Base-by-base conservation (phyloP, 2,113 vertebrate genomes). In the Catharus bicknelli region DNA sequence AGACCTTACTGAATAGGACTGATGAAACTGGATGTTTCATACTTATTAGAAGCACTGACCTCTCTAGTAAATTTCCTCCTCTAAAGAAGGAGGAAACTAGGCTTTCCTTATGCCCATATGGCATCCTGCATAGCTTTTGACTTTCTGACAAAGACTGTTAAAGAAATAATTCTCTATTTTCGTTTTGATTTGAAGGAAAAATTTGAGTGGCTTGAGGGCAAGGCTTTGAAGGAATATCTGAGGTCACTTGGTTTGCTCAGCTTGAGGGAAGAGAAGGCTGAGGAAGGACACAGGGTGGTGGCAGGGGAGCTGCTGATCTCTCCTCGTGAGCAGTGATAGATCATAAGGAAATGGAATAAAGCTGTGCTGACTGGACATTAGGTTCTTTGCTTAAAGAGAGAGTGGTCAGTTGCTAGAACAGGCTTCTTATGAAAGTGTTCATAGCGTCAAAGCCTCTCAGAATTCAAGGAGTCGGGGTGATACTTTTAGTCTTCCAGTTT, bases 271-370 rank as follows among this genome's bases (percentile, higher is more conserved):
- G 27, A 72, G 63, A 34, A 30, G 9, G 11, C 29, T 74, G 61
- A 61, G 26, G 25, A 9, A n/a, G 66, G 66, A 14, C 20, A 15
- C 0, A 0, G 20, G 13, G 5, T 3, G 16, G 34, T 1, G 1
- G 9, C 6, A 1, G 3, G 8, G 16, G 4, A 55, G 22, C 9
- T 42, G 32, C 13, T 73, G 18, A 9, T 72, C 13, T 68, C 9
- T 68, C 9, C 11, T 55, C 29, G 25, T 47, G 45, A 55, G 26
- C 9, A 3, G 36, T 1, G 1, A 5, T 2, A 61, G 36, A 22
- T 36, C 19, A 21, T 1, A 0, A 23, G 15, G 30, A 69, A 61
- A 34, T 11, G 26, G 22, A 27, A 36, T 42, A 12, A 62, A 55
- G 7, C 22, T 57, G 36, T 4, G 4, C 27, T 30, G 25, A 16